Conservation (phyloP, 1,140 invertebrate species). For the Galleria mellonella region DNA sequence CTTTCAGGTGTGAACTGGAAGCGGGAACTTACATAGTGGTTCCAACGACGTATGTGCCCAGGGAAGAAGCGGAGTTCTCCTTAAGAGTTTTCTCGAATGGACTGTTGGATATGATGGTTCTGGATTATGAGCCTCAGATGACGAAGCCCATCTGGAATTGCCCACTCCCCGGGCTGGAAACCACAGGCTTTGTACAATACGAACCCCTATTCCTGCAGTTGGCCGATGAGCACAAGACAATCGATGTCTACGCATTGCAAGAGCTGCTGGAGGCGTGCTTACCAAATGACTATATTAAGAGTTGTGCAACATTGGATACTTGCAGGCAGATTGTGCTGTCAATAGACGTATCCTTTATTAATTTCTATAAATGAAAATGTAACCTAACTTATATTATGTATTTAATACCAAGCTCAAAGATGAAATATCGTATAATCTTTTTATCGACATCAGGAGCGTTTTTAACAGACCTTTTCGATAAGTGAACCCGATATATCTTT, state of each 20-base stretch:
- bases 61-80: slow-evolving; percentile 91
- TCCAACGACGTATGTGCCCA: slow-evolving; percentile 94
- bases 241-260: slow-evolving; percentile 94
- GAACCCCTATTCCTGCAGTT: slow-evolving; percentile 93
- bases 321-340: slow-evolving; percentile 92
- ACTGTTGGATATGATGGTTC: slow-evolving; percentile 86
- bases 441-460: no score
- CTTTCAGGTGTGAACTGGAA: slow-evolving; percentile 83
- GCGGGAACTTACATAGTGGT: slow-evolving; percentile 89
- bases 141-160: slow-evolving; percentile 84
- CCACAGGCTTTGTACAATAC: slow-evolving; percentile 88
- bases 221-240: slow-evolving; percentile 90
- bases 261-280: slow-evolving; percentile 93
- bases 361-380: background rate
- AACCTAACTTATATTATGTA: background rate
- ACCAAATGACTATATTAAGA: slow-evolving; percentile 96
- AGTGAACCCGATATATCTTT: no score
- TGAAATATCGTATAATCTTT: no score
- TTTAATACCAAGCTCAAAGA: no score
- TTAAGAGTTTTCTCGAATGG: slow-evolving; percentile 88
- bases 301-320: slow-evolving; percentile 93
- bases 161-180: slow-evolving; percentile 79
- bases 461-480: no score
- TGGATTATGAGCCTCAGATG: slow-evolving; percentile 84
- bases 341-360: slow-evolving; percentile 83